Evolutionary conservation across 1,140 invertebrate genomes (phyloP).

Genomic region (Heliconius hewitsoni): DNA sequence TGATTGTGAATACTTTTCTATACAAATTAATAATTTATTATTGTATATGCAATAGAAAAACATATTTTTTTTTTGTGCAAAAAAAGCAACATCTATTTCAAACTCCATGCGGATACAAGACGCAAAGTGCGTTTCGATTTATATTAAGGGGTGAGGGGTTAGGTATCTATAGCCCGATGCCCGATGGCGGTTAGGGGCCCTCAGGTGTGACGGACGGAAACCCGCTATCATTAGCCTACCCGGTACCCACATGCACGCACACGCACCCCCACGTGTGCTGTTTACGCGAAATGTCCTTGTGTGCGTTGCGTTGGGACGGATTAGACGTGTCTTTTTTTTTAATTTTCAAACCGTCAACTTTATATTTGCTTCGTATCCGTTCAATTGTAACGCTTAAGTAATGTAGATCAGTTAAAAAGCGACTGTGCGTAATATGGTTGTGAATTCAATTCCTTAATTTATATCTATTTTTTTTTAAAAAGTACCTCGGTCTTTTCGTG

Average conservation of each 20-base stretch:
- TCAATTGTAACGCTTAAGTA: background rate
- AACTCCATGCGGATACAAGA: constrained; percentile 51
- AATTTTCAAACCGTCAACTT: background rate
- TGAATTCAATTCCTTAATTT: too few relatives aligned
- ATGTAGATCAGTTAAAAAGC: too few relatives aligned
- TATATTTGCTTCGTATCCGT: background rate
- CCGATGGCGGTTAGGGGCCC: constrained; percentile 74
- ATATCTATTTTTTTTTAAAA: too few relatives aligned
- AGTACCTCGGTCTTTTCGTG: too few relatives aligned
- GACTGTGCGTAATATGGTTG: too few relatives aligned
- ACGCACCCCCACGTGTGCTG: constrained; percentile 48
- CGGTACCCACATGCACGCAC: constrained; percentile 63
- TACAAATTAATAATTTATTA: too few relatives aligned
- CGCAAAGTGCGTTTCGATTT: constrained; percentile 56
- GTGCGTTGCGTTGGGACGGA: constrained; percentile 63
- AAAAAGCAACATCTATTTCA: background rate
- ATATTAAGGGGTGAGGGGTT: constrained; percentile 75
- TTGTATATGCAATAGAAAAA: background rate
- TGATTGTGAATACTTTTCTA: too few relatives aligned
- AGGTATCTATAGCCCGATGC: constrained; percentile 74
- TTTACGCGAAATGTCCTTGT: constrained; percentile 57
- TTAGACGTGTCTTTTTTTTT: constrained; percentile 42
- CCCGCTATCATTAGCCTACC: constrained; percentile 76
- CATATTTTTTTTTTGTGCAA: background rate
- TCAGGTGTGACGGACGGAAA: constrained; percentile 80